Conservation (phyloP, 2,113 vertebrate species). For the Probosciger aterrimus region DNA sequence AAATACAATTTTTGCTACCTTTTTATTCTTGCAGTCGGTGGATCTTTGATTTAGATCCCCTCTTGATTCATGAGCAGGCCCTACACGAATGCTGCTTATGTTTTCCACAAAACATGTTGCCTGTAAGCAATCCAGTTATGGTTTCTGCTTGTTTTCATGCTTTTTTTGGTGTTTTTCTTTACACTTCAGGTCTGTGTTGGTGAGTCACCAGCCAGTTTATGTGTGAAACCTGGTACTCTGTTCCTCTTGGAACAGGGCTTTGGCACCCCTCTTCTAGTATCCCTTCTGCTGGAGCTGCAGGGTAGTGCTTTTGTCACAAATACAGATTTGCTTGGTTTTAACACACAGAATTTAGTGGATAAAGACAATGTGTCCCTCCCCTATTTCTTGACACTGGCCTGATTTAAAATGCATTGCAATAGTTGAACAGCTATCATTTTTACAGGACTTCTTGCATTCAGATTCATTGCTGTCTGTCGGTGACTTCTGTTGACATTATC, state of each 20-base stretch:
- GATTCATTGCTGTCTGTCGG: background rate
- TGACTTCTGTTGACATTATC: background rate
- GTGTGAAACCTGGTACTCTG: background rate
- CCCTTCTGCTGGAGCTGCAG: background rate
- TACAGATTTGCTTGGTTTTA: background rate
- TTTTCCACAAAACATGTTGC: background rate
- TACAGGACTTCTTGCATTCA: background rate
- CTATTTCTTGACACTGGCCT: background rate
- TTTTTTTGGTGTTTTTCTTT: background rate
- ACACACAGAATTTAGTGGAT: rapidly evolving
- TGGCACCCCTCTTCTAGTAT: background rate
- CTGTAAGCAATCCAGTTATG: background rate
- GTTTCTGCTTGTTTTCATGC: background rate
- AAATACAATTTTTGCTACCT: background rate
- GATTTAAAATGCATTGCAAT: background rate
- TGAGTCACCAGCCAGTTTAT: background rate
- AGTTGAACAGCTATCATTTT: background rate
- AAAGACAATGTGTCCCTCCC: background rate
- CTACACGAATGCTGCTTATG: background rate
- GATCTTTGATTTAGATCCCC: background rate
- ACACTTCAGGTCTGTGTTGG: background rate
- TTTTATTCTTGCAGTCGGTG: background rate
- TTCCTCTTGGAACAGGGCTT: background rate
- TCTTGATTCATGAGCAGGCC: background rate
- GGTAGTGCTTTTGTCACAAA: background rate